Conservation (phyloP, 30 jellyfish, hydroid and myxozoan species). For the Sanderia malayensis region DNA sequence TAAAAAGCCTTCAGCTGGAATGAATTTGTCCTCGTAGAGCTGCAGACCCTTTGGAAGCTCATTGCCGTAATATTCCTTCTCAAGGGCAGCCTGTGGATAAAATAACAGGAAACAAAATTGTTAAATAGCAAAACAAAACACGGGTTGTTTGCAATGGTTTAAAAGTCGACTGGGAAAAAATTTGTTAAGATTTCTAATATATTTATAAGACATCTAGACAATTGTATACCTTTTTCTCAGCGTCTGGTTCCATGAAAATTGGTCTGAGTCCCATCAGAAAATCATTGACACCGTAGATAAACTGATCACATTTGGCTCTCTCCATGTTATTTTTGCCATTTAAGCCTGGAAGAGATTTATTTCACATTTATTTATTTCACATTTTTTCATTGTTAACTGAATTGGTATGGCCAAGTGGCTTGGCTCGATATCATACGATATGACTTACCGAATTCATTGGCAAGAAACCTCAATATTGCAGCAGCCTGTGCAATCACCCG, state of each 20-base stretch:
- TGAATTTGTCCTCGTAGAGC: neutral
- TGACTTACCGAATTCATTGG: constrained; percentile 49
- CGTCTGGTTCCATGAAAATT: constrained; percentile 2
- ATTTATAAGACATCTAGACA: neutral
- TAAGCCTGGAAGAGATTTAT: constrained; percentile 22
- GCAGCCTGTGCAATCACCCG: constrained; percentile 38
- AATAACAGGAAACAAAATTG: neutral
- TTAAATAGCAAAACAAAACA: neutral
- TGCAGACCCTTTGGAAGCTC: neutral
- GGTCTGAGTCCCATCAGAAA: neutral
- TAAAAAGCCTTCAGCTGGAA: neutral
- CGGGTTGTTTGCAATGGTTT: neutral
- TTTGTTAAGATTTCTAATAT: too few species aligned
- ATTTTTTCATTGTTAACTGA: too few species aligned
- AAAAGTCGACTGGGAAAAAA: neutral
- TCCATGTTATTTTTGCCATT: constrained; percentile 34
- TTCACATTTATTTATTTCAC: too few species aligned
- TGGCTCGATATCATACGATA: too few species aligned
- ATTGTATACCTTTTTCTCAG: constrained; percentile 7
- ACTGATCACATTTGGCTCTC: constrained; percentile 8
- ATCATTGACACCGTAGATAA: neutral
- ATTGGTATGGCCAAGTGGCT: too few species aligned
- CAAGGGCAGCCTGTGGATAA: neutral
- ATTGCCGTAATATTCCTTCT: neutral
- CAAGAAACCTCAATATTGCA: constrained; percentile 54